Evolutionary conservation across 2,888 invertebrate genomes (phyloP), one percentile per base, ranked within the genome.

Genomic region (Heliconius charithonia): DNA sequence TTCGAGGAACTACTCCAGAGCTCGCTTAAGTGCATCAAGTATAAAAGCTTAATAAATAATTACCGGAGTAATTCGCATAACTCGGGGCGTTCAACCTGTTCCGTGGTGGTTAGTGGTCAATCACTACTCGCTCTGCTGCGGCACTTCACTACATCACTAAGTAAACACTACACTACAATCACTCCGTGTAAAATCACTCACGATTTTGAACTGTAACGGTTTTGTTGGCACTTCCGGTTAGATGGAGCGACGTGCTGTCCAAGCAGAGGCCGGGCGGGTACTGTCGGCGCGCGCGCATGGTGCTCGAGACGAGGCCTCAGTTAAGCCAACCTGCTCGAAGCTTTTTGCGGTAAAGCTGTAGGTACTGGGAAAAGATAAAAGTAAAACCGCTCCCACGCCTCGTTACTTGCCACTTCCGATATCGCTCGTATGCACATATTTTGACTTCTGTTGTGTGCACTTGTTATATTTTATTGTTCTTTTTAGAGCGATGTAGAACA

Each of bases 341-440:
- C 92, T 92, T 92, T 86, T 93, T 92, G 87, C 90, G 86, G 89
- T 90, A 88, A 79, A 90, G 92, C 90, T 89, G 41, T 77, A 51
- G 22, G 19, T 7, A 72, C 70, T 45, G 70, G 71, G 77, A 72
- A 72, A 56, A 67, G 67, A 88, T 89, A 89, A 90, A 89, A 91
- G 89, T 89, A 87, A 90, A 91, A 88, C 87, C 89, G 90, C 89
- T 91, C 91, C 90, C 92, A 90, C 91, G 81, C 79, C 65, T 69
- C 59, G 70, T 72, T 51, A 70, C 72, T 67, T 25, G 56, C 80
- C 62, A 65, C 78, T 79, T 72, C 78, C 71, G 65, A 77, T 65
- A 74, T 63, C 27, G 45, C 22, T 12, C 65, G 62, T 74, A 63
- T 74, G 41, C 67, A 67, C 67, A 67, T 63, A 65, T 37, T 62